Base-by-base conservation (phyloP, 2,797 vertebrate species). In the Scolopax rusticola region DNA sequence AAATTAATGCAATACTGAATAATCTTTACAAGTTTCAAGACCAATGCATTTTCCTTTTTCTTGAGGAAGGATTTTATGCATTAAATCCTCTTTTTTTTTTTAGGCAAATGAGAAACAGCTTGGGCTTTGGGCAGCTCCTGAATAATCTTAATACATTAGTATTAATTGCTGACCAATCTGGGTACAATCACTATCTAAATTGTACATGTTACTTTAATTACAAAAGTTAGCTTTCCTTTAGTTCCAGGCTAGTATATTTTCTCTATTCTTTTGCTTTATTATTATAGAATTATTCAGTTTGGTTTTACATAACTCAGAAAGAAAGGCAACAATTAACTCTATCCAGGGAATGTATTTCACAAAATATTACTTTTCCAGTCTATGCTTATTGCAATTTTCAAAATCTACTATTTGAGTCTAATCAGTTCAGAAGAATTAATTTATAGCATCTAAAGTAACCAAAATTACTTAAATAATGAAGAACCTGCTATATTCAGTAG, bases 11-110 rank as follows among this genome's bases (percentile, higher is more conserved):
- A 80, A 77, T 9, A 41, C 14, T 69, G 47, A 50, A 57, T 80
- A 89, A 88, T 94, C 48, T 61, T 94, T 51, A 60, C 32, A 78
- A 93, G 27, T 87, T 70, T 63, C 18, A 81, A 83, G 57, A 84
- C 38, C 3, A 20, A 75, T 13, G 7, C 5, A 33, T 60, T 70
- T 67, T 79, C 2, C 8, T 43, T 89, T 79, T 89, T 57, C 45
- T 82, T 40, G 38, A 76, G n/a, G 32, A 91, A 76, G 15, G 16
- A 33, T 56, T 91, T 84, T 79, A 20, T 84, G 25, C 17, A 15
- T 43, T 8, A 57, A 84, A 77, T 54, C 4, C 5, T 47, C 5
- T 47, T 47, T 25, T 40, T 32, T 12, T 41, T 82, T 53, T 75
- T 54, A 41, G 17, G 23, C 14, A 23, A 63, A 82, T 57, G 11